Percentiles rank a stretch among this genome's conserved stretches.
Evolutionary conservation across 1,140 invertebrate species (phyloP).

Genomic region (Anthonomus grandis): DNA sequence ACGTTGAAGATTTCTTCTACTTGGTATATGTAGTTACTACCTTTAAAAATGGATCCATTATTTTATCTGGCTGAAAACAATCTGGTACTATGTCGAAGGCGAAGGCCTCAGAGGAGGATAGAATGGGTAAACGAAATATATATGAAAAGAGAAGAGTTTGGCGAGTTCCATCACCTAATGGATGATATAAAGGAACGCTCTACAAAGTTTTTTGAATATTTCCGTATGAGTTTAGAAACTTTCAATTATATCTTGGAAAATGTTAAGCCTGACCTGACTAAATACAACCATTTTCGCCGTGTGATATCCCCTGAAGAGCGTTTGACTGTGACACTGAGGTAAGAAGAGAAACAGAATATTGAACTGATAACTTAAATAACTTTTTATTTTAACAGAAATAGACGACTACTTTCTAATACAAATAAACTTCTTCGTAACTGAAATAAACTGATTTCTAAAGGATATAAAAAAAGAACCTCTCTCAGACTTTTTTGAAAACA

Average conservation of each 20-base stretch:
- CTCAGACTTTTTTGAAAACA: too few species aligned
- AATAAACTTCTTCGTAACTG: too few species aligned
- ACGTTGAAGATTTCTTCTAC: too few species aligned
- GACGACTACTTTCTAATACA: too few species aligned
- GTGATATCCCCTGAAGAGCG: constrained; percentile 24
- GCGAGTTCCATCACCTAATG: neutral
- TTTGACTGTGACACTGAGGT: neutral
- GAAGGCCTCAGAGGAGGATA: neutral
- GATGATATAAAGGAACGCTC: neutral
- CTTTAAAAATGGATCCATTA: constrained; percentile 26
- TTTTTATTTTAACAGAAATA: neutral
- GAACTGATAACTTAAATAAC: neutral
- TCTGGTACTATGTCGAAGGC: neutral
- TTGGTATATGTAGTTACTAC: too few species aligned
- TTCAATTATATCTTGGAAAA: neutral
- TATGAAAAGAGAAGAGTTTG: neutral
- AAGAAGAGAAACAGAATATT: neutral
- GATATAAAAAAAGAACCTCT: too few species aligned
- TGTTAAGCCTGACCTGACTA: neutral
- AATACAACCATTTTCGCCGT: neutral
- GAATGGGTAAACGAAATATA: neutral
- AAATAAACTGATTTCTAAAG: too few species aligned
- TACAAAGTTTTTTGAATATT: neutral
- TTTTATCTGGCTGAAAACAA: neutral
- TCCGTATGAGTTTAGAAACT: neutral